phyloP scores from a whole-genome alignment of 1,140 invertebrate species.

The Diabrotica undecimpunctata region DNA sequence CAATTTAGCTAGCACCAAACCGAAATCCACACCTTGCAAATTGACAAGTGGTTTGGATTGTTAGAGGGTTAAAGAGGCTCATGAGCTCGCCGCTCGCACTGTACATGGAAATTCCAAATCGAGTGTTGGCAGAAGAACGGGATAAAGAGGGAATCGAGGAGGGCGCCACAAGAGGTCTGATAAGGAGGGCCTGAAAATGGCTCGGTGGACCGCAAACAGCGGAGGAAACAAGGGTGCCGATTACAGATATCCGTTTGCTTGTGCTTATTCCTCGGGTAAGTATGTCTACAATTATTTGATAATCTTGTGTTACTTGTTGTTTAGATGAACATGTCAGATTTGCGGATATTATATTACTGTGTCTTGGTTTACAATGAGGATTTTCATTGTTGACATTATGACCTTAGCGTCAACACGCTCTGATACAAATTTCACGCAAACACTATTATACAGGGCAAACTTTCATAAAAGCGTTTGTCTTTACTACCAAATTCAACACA shows the following conservation, averaged over 20 bases:
- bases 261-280: constrained; percentile 27
- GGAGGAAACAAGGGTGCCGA: constrained; percentile 40
- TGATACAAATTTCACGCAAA: constrained; percentile 16
- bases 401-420: constrained; percentile 15
- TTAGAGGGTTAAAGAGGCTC: constrained; percentile 24
- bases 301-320: constrained; percentile 9
- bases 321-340: constrained; percentile 8
- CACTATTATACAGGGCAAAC: no score
- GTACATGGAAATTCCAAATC: constrained; percentile 30
- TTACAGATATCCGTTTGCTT: constrained; percentile 36
- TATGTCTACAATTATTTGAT: constrained; percentile 11
- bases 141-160: constrained; percentile 16
- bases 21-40: constrained; percentile 34
- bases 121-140: constrained; percentile 22
- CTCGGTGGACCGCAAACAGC: constrained; percentile 38
- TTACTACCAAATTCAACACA: no score
- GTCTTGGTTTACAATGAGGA: not conserved
- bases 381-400: not conserved
- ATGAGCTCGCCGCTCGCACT: constrained; percentile 20
- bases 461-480: no score
- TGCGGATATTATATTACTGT: not conserved
- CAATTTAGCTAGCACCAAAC: constrained; percentile 28
- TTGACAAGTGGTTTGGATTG: constrained; percentile 29
- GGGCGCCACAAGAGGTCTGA: constrained; percentile 20
- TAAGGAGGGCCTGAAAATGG: constrained; percentile 37